These are phyloP conservation scores for Synodontis membranacea DNA, from an alignment of 2,113 vertebrate species.

Conservation along the genomic window DNA sequence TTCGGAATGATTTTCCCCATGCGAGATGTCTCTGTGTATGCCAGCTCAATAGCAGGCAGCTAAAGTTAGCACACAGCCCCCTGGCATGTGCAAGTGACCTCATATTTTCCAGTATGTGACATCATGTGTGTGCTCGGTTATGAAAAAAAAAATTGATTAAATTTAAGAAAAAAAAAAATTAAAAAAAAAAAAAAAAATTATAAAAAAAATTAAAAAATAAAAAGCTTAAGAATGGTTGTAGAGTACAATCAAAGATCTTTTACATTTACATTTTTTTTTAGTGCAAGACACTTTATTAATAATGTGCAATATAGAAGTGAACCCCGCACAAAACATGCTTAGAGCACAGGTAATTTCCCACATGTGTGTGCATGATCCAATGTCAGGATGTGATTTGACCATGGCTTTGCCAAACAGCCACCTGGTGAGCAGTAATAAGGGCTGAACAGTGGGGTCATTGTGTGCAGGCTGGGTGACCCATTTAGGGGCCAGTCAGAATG, in stretches of 20 bases:
- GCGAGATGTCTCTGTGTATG: slow-evolving; percentile 12
- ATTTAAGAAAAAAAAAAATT: neutral
- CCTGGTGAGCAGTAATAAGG: slow-evolving; percentile 72
- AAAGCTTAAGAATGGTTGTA: too few species aligned
- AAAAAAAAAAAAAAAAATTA: neutral
- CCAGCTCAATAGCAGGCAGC: slow-evolving; percentile 23
- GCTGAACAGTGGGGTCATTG: slow-evolving; percentile 74
- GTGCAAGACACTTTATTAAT: neutral
- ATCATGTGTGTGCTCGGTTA: slow-evolving; percentile 9
- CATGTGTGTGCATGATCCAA: slow-evolving; percentile 35
- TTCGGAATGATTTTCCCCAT: slow-evolving; percentile 1
- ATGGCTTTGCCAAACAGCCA: slow-evolving; percentile 66
- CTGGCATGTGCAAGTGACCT: slow-evolving; percentile 25
- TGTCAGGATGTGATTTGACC: slow-evolving; percentile 58
- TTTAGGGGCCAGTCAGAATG: slow-evolving; percentile 60
- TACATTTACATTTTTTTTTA: neutral
- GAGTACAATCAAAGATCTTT: neutral
- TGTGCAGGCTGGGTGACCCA: slow-evolving; percentile 70
- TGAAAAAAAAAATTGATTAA: too few species aligned
- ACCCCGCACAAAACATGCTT: neutral
- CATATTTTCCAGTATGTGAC: slow-evolving; percentile 28
- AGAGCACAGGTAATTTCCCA: neutral
- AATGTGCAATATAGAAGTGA: neutral
- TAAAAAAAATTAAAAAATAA: too few species aligned
- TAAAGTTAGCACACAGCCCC: slow-evolving; percentile 29